Evolutionary conservation across 2,113 vertebrate genomes (phyloP).

Genomic region (Neogale vison): DNA sequence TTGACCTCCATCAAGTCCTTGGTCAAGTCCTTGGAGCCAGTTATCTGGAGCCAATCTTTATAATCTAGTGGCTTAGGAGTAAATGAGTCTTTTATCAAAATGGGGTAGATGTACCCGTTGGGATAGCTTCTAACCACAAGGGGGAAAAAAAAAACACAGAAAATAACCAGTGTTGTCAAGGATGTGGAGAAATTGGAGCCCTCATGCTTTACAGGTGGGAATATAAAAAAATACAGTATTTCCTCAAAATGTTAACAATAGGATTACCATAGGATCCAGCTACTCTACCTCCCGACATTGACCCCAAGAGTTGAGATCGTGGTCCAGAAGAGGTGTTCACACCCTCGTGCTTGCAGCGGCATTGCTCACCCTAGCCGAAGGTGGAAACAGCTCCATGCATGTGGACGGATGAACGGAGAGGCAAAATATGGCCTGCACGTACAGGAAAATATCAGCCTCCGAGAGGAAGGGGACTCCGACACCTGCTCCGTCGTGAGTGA

Average conservation of each 20-base stretch:
- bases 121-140: background rate
- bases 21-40: background rate
- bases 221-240: background rate
- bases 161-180: no score
- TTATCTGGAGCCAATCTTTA: background rate
- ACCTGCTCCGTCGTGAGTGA: rapidly evolving
- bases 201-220: rapidly evolving
- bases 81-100: background rate
- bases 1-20: background rate
- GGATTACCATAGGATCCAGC: background rate
- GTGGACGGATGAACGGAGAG: rapidly evolving
- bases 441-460: no score
- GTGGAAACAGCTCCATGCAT: no score
- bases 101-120: background rate
- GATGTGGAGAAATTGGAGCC: background rate
- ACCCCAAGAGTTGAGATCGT: background rate
- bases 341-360: background rate
- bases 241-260: background rate
- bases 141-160: background rate
- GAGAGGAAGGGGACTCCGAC: background rate
- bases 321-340: background rate
- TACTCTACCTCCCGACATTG: no score
- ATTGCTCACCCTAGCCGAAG: background rate
- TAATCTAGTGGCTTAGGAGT: background rate
- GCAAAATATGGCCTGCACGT: background rate